Evolutionary conservation across 2,113 vertebrate genomes (phyloP), one percentile per base, ranked within the genome.

Genomic region (Clinocottus analis): DNA sequence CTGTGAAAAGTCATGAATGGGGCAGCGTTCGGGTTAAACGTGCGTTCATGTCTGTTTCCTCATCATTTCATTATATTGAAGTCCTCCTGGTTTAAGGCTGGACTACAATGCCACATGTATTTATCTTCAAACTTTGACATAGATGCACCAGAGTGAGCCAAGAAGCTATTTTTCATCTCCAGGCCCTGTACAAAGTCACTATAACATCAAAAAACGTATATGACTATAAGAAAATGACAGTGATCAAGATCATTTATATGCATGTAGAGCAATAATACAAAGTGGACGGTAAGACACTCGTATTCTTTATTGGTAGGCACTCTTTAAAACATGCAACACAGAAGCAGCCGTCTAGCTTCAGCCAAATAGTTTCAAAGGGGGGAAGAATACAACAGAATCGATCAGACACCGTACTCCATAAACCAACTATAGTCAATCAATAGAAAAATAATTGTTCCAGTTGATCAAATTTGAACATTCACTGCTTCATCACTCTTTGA

Each of bases 1-100:
- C 21, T 23, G 37, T 55, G 25, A 45, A 64, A 75, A 72, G 55
- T 33, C 39, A 82, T 61, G 72, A 84, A 75, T 35, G 43, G 64
- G 70, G 65, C 1, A 5, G 0, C 25, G 21, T 35, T 58, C 25
- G 29, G 64, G 23, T 78, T 59, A 77, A 31, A 17, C n/a, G 25
- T 31, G 29, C 53, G 23, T 51, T 55, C 21, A 13, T 55, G 55
- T 33, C n/a, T 35, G 16, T 60, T 61, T 25, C 31, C 23, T 76
- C 39, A 39, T 47, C n/a, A 6, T 49, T 31, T 62, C 56, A 67
- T 33, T 61, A 9, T 61, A 43, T 16, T 55, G 16, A 74, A 59
- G 4, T 8, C 2, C 4, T 8, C 2, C 4, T 10, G 12, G 8
- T 25, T 14, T 5, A 59, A 12, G 4, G 55, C 21, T 23, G 35